phyloP scores from a whole-genome alignment of 2,888 invertebrate genomes.

The Mythimna loreyi region DNA sequence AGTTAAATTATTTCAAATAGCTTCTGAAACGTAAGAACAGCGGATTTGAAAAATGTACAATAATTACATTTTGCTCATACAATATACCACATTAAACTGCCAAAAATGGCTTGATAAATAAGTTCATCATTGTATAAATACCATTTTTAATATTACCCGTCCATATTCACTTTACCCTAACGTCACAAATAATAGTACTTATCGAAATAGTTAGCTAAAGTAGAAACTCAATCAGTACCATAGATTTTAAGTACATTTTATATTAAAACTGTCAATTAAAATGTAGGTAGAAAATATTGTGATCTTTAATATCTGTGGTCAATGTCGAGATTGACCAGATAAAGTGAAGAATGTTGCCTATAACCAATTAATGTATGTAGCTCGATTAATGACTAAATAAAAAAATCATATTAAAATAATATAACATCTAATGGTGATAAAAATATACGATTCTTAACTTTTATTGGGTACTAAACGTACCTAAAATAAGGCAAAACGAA shows the following conservation, averaged over 20 bases:
- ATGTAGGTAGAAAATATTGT: slow-evolving; percentile 10
- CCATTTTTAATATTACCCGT: slow-evolving; percentile 27
- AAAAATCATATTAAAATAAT: background rate
- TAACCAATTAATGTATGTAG: slow-evolving; percentile 19
- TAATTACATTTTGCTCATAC: slow-evolving; percentile 22
- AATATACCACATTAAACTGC: slow-evolving; percentile 8
- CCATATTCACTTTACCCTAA: slow-evolving; percentile 17
- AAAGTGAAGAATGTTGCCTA: slow-evolving; percentile 5
- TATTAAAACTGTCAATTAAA: slow-evolving; percentile 48
- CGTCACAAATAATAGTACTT: slow-evolving; percentile 61
- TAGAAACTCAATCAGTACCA: slow-evolving; percentile 55
- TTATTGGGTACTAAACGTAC: slow-evolving; percentile 56
- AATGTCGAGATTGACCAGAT: background rate
- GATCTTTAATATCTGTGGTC: background rate
- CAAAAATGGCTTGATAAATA: slow-evolving; percentile 13
- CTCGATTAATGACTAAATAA: slow-evolving; percentile 1
- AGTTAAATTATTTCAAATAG: no score
- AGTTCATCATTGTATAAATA: slow-evolving; percentile 38
- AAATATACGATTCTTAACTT: slow-evolving; percentile 37
- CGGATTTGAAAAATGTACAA: background rate
- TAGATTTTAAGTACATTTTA: slow-evolving; percentile 49
- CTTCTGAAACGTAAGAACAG: no score
- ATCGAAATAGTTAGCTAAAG: slow-evolving; percentile 46
- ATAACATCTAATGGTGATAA: slow-evolving; percentile 15
- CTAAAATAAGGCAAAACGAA: slow-evolving; percentile 56